Evolutionary conservation across 2,888 invertebrate genomes (phyloP).

Genomic region (Celastrina argiolus): DNA sequence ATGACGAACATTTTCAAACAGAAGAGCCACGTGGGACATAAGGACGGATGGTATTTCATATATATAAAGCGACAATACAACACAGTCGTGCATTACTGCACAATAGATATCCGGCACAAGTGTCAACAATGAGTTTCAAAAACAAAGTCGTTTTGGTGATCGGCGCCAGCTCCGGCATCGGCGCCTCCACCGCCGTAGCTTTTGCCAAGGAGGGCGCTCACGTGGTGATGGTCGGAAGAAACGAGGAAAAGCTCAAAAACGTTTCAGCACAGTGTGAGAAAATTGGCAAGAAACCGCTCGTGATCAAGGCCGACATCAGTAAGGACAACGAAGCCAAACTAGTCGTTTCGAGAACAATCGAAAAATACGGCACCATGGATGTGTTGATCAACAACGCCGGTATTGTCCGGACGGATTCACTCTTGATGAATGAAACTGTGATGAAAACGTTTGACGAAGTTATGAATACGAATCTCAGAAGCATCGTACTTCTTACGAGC

Average conservation of each 20-base stretch:
- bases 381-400: constrained; percentile 49
- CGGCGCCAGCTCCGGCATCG: constrained; percentile 57
- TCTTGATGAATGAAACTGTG: constrained; percentile 37
- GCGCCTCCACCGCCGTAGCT: constrained; percentile 43
- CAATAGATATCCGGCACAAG: neutral
- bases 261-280: constrained; percentile 42
- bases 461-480: constrained; percentile 42
- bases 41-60: too few relatives aligned
- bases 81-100: too few relatives aligned
- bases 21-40: too few relatives aligned
- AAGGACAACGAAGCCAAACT: constrained; percentile 39
- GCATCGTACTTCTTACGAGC: constrained; percentile 40
- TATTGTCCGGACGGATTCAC: constrained; percentile 29
- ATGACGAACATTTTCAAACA: too few relatives aligned
- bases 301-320: constrained; percentile 42
- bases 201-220: constrained; percentile 48
- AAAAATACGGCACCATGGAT: constrained; percentile 44
- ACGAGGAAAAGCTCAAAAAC: constrained; percentile 44
- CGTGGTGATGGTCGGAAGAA: constrained; percentile 50
- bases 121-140: constrained; percentile 45
- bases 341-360: constrained; percentile 40
- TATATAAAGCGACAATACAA: too few relatives aligned
- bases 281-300: constrained; percentile 35
- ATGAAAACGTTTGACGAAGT: constrained; percentile 41
- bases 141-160: constrained; percentile 53